Percentiles rank a stretch among this genome's conserved stretches.
These are phyloP conservation scores for Neogobius melanostomus DNA, from an alignment of 2,113 vertebrate species.

Conservation along the genomic window DNA sequence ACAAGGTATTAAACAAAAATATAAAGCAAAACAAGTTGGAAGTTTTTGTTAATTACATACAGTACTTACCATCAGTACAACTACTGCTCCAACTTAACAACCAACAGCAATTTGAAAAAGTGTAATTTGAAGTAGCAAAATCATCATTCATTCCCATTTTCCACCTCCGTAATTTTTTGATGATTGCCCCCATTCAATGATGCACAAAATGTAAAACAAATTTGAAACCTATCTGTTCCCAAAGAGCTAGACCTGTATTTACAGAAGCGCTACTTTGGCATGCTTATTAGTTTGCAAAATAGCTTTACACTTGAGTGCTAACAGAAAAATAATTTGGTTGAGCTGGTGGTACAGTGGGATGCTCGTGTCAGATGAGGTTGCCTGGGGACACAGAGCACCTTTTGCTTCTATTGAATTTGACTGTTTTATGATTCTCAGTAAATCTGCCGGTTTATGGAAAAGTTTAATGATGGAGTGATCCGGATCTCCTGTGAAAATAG, in stretches of 20 bases:
- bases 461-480: constrained; percentile 38
- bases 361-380: constrained; percentile 34
- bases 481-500: constrained; percentile 28
- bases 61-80: no score
- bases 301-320: constrained; percentile 51
- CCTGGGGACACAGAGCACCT: constrained; percentile 40
- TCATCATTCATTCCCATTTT: background rate
- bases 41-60: no score
- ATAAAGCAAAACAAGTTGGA: no score
- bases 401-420: constrained; percentile 46
- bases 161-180: constrained; percentile 3
- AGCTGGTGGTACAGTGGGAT: constrained; percentile 40
- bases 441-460: constrained; percentile 52
- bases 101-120: no score
- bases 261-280: constrained; percentile 29
- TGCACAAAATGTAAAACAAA: background rate
- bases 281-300: constrained; percentile 34
- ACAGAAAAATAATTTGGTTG: constrained; percentile 60
- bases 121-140: background rate
- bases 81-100: no score
- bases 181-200: background rate
- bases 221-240: constrained; percentile 30
- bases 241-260: constrained; percentile 34
- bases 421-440: constrained; percentile 44
- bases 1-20: no score